These are phyloP conservation scores for Dryobota labecula DNA, from an alignment of 2,888 invertebrate genomes.

Conservation along the genomic window DNA sequence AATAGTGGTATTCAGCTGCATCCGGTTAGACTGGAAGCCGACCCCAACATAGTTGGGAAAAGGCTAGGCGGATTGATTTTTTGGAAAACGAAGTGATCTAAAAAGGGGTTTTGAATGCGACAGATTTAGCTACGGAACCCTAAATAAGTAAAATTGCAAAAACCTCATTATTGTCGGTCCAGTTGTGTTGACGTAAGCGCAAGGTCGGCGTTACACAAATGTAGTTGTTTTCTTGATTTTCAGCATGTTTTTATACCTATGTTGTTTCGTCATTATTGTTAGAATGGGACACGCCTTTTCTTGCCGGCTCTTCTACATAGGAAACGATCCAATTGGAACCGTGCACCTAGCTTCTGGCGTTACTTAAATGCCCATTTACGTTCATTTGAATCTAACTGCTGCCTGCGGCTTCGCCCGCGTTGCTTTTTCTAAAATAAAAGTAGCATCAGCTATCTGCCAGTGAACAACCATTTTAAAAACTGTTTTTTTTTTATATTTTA, in stretches of 20 bases:
- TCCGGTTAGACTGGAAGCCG: no score
- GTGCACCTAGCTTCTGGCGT: background rate
- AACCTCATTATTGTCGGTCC: constrained; percentile 61
- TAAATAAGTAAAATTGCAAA: constrained; percentile 48
- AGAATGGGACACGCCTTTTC: background rate
- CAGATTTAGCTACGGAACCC: constrained; percentile 1
- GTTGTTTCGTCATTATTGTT: constrained; percentile 17
- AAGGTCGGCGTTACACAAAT: constrained; percentile 60
- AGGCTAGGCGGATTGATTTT: no score
- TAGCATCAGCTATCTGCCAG: no score
- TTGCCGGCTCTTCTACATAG: background rate
- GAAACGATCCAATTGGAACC: background rate
- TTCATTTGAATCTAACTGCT: no score
- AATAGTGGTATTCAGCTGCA: no score
- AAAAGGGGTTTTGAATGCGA: background rate
- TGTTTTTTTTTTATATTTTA: no score
- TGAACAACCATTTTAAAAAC: no score
- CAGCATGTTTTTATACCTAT: constrained; percentile 21
- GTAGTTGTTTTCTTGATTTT: constrained; percentile 44
- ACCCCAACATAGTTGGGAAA: no score
- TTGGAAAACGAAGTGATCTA: no score
- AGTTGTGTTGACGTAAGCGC: constrained; percentile 57
- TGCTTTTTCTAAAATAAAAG: no score
- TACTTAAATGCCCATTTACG: background rate
- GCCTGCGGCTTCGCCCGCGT: no score